Evolutionary conservation across 2,797 vertebrate species (phyloP).

Genomic region (Pogonophryne albipinna): DNA sequence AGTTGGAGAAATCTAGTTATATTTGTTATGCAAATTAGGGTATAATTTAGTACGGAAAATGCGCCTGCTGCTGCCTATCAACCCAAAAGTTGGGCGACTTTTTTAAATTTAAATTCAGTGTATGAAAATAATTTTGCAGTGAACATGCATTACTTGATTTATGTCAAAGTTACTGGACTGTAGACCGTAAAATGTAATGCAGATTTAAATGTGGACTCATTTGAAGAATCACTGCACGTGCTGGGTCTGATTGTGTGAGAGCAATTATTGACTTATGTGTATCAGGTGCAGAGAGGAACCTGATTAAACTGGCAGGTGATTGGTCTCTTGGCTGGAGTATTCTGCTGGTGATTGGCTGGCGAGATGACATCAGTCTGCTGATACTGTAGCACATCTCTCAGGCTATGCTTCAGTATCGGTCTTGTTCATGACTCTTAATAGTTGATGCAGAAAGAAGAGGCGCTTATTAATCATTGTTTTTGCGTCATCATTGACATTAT

Average conservation of each 20-base stretch:
- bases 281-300: conserved; percentile 24
- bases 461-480: not conserved
- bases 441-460: not conserved
- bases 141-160: conserved; percentile 13
- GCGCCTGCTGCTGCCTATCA: not conserved
- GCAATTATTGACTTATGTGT: conserved; percentile 27
- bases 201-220: not conserved
- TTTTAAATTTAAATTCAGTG: conserved; percentile 13
- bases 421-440: not conserved
- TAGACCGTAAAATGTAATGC: not conserved
- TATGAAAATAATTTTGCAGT: conserved; percentile 21
- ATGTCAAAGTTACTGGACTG: not conserved
- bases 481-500: not conserved
- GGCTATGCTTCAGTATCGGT: not conserved
- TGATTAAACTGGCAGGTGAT: conserved; percentile 35
- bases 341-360: conserved; percentile 11
- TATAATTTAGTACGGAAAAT: conserved; percentile 3
- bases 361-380: conserved; percentile 7
- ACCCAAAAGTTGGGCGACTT: conserved; percentile 7
- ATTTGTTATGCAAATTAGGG: conserved; percentile 44
- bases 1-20: conserved; percentile 26
- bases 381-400: conserved; percentile 12
- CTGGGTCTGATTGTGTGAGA: not conserved
- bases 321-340: conserved; percentile 15
- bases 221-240: not conserved